Conservation (phyloP, 2,888 invertebrate genomes). For the Nomada ruficornis region DNA sequence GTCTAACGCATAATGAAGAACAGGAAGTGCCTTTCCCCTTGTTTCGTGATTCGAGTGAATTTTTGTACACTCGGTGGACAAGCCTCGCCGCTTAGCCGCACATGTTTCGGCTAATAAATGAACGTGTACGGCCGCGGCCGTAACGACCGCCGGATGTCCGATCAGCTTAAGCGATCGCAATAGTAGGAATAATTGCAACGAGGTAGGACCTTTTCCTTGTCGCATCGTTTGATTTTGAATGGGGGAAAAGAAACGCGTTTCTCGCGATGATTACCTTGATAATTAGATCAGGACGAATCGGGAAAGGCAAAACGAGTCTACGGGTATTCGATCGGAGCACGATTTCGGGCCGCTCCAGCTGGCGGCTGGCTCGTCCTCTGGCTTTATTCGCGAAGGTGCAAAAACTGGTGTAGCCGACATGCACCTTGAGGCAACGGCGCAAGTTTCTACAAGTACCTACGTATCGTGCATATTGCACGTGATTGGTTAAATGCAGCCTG, state of each 20-base stretch:
- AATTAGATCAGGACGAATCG: background rate
- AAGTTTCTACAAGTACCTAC: slow-evolving; percentile 26
- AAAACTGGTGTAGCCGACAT: slow-evolving; percentile 18
- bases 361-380: background rate
- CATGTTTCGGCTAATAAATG: slow-evolving; percentile 54
- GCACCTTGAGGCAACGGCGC: slow-evolving; percentile 24
- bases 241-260: background rate
- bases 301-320: no score
- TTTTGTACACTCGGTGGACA: slow-evolving; percentile 49
- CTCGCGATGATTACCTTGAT: background rate
- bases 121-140: slow-evolving; percentile 26
- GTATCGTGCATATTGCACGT: slow-evolving; percentile 24
- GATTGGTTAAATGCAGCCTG: slow-evolving; percentile 35
- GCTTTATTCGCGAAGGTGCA: slow-evolving; percentile 23
- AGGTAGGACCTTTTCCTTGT: background rate
- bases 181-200: slow-evolving; percentile 19
- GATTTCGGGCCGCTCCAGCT: slow-evolving; percentile 14
- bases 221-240: background rate
- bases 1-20: slow-evolving; percentile 71
- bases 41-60: slow-evolving; percentile 65
- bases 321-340: no score
- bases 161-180: slow-evolving; percentile 23
- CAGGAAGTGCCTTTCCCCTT: slow-evolving; percentile 61
- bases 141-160: slow-evolving; percentile 40
- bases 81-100: slow-evolving; percentile 40